A percentile compares a stretch with the other conserved stretches of the same genome.
Evolutionary conservation across 2,797 vertebrate species (phyloP).

Genomic region (Melanotaenia trifasciata): DNA sequence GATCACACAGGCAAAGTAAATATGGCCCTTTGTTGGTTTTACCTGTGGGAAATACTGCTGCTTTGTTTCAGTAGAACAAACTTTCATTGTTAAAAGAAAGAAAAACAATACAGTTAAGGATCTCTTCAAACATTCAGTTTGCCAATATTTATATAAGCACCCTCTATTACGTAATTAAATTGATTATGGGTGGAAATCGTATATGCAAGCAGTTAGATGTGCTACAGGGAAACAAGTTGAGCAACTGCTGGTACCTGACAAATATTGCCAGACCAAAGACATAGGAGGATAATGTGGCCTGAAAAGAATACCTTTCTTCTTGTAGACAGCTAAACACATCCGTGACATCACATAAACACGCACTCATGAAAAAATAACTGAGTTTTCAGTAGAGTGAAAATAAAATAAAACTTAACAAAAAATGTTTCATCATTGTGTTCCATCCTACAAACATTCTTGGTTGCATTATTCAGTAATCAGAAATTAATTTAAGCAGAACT

Average conservation of each 20-base stretch:
- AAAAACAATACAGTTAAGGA: slow-evolving; percentile 41
- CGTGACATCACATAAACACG: slow-evolving; percentile 42
- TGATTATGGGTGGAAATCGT: slow-evolving; percentile 65
- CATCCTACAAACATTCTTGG: slow-evolving; percentile 73
- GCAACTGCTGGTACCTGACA: slow-evolving; percentile 64
- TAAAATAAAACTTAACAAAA: slow-evolving; percentile 52
- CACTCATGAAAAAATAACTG: slow-evolving; percentile 22
- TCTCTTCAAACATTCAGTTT: slow-evolving; percentile 56
- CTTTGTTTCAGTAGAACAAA: slow-evolving; percentile 69
- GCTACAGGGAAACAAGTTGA: slow-evolving; percentile 69
- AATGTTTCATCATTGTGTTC: slow-evolving; percentile 77
- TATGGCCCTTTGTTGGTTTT: slow-evolving; percentile 66
- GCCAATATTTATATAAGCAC: slow-evolving; percentile 62
- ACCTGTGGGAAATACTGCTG: slow-evolving; percentile 67
- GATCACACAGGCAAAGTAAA: slow-evolving; percentile 79
- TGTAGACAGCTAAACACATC: slow-evolving; percentile 63
- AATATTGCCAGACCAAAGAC: slow-evolving; percentile 65
- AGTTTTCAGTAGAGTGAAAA: slow-evolving; percentile 43
- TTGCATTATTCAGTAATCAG: slow-evolving; percentile 82
- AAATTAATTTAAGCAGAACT: slow-evolving; percentile 88
- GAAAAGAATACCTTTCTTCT: slow-evolving; percentile 36
- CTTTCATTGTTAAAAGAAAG: slow-evolving; percentile 52
- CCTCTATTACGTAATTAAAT: slow-evolving; percentile 55
- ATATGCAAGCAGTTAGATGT: slow-evolving; percentile 53
- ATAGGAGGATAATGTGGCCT: slow-evolving; percentile 57